A percentile compares a stretch with the other conserved stretches of the same genome.
These are phyloP conservation scores for Epinotia ramella DNA, from an alignment of 2,888 invertebrate species.

Conservation along the genomic window DNA sequence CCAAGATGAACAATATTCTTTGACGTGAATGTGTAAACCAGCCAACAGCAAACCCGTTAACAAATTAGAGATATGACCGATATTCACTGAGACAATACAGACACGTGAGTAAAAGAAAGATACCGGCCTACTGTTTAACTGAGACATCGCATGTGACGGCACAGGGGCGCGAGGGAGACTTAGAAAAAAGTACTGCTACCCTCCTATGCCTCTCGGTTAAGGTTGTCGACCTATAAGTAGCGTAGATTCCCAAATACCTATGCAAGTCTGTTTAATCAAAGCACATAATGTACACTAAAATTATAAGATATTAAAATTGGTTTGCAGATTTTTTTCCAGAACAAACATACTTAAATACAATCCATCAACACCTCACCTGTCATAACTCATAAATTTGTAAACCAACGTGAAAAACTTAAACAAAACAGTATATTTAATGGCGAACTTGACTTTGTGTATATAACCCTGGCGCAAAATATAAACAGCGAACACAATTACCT, in stretches of 20 bases:
- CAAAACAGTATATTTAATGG: conserved; percentile 50
- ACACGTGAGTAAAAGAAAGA: too few species aligned
- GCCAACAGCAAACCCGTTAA: too few species aligned
- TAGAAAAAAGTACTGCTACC: too few species aligned
- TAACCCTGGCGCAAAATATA: conserved; percentile 53
- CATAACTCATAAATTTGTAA: conserved; percentile 45
- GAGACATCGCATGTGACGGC: too few species aligned
- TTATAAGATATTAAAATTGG: background rate
- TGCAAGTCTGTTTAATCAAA: background rate
- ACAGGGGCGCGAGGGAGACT: too few species aligned
- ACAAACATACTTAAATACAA: conserved; percentile 46
- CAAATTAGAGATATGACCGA: too few species aligned
- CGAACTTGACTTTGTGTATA: conserved; percentile 57
- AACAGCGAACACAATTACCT: conserved; percentile 51
- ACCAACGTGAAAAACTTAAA: conserved; percentile 46
- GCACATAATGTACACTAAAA: background rate
- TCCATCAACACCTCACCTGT: conserved; percentile 47
- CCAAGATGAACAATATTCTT: too few species aligned
- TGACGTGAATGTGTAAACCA: too few species aligned
- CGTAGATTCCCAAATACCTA: background rate
- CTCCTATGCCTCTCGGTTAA: too few species aligned
- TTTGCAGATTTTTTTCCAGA: conserved; percentile 6
- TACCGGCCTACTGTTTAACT: too few species aligned
- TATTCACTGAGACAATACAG: too few species aligned
- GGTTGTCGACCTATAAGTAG: too few species aligned